Conservation (phyloP, 2,888 invertebrate genomes). For the Lithophane leautieri region DNA sequence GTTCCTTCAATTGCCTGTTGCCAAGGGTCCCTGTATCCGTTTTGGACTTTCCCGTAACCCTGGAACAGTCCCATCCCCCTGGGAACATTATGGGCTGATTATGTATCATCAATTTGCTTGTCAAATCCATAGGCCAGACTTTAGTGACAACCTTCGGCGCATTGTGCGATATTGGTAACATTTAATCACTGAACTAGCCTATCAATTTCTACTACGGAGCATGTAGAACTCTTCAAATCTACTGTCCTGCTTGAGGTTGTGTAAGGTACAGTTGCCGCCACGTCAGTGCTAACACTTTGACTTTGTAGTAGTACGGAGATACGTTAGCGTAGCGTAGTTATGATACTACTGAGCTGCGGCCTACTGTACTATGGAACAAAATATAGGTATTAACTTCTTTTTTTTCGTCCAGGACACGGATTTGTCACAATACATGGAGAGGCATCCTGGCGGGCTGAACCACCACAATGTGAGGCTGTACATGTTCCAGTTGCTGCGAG, state of each 20-base stretch:
- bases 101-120: neutral
- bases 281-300: neutral
- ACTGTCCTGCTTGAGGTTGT: neutral
- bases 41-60: too few species aligned
- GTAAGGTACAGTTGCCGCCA: neutral
- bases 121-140: neutral
- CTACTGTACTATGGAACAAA: neutral
- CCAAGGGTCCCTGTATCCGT: too few species aligned
- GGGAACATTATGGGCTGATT: too few species aligned
- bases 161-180: neutral
- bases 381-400: neutral
- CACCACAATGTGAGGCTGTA: slow-evolving; percentile 98
- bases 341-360: too few species aligned
- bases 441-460: slow-evolving; percentile 98
- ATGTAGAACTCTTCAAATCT: neutral
- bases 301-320: too few species aligned
- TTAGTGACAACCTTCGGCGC: neutral
- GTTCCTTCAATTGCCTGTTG: too few species aligned
- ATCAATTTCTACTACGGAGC: too few species aligned
- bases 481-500: slow-evolving; percentile 98
- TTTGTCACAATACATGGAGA: slow-evolving; percentile 99
- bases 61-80: too few species aligned
- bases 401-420: slow-evolving; percentile 96
- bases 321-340: too few species aligned
- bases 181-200: neutral